Evolutionary conservation across 2,888 invertebrate genomes (phyloP), one percentile per base, ranked within the genome.

Genomic region (Sesia bembeciformis): DNA sequence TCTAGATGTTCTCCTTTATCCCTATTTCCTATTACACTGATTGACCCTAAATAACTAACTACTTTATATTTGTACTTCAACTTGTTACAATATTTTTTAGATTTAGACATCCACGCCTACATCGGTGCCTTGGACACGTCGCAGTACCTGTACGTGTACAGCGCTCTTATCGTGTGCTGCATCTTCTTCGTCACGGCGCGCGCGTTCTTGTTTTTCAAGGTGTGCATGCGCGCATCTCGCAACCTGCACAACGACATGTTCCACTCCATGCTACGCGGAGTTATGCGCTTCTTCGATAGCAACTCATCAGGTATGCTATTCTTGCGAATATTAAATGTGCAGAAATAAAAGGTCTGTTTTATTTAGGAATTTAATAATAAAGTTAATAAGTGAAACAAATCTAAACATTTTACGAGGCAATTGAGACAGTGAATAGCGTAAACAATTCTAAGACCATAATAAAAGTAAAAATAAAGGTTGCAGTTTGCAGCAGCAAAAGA

Each of bases 171-270:
- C 51, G 60, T 87, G 0, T 83, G 84, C 62, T 90, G 91, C 61
- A 87, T 92, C 53, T 74, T 91, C 62, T 83, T 91, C 74, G 91
- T 92, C 52, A 82, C 92, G 5, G 82, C 91, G 4, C 88, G 94
- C 7, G 93, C 93, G 0, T 90, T 92, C 62, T 85, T 93, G 65
- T 95, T 94, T 81, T 95, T 96, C 78, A 91, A 91, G 66, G 90
- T 94, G 7, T 95, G 94, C 75, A 94, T 95, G 91, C 92, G 91
- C 6, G 92, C 96, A 0, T 95, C 96, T 0, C 91, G 92, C 59
- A 92, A 91, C 57, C 90, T 98, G 3, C 97, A 98, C 77, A 93
- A 94, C 66, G 90, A 87, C n/a, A 97, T 97, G 96, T 97, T 97
- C 78, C 84, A 91, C 51, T 92, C 94, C 52, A 91, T 97, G 67